Evolutionary conservation across 1,140 invertebrate genomes (phyloP), one percentile per base, ranked within the genome.

Genomic region (Euura saliciscinereae): DNA sequence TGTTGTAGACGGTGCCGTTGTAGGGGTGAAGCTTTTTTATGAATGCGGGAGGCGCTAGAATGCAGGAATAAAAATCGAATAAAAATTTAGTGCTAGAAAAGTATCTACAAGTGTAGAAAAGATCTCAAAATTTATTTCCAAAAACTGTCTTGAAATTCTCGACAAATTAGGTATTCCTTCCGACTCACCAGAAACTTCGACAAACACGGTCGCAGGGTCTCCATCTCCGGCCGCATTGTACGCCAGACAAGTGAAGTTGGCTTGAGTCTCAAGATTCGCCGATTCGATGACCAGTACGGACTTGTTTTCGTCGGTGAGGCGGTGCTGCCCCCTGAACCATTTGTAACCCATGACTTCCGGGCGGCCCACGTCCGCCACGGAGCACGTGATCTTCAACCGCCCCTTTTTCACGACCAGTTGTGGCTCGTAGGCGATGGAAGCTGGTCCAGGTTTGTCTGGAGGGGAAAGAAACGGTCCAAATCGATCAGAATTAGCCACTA

Each of bases 231-330:
- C 96, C 43, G 92, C 91, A 83, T 96, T 97, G 79, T 91, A 90
- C 0, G 95, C 95, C 71, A 93, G 90, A 80, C 96, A 98, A 0
- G 94, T 95, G 87, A 96, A 97, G 87, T 96, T 96, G 75, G 94
- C 93, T 65, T 94, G 89, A 44, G 93, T 94, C 81, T 95, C 93
- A 45, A 97, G 86, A 43, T 93, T 93, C 4, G 96, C 94, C 0
- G 94, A 92, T 67, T 94, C 91, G 68, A 97, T 94, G 45, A 91
- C 93, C 89, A 93, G 94, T 74, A 93, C 91, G 66, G 91, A 88
- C 7, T 92, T 90, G 45, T 92, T 92, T 66, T 94, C 90, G 76
- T 96, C 93, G 65, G 90, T 89, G 11, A 96, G 89, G 2, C 91
- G 87, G 67, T 93, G 90, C 6, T 90, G 89, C 46, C 94, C 94